Evolutionary conservation across 2,113 vertebrate species (phyloP), one percentile per base, ranked within the genome.

Genomic region (Connochaetes taurinus): DNA sequence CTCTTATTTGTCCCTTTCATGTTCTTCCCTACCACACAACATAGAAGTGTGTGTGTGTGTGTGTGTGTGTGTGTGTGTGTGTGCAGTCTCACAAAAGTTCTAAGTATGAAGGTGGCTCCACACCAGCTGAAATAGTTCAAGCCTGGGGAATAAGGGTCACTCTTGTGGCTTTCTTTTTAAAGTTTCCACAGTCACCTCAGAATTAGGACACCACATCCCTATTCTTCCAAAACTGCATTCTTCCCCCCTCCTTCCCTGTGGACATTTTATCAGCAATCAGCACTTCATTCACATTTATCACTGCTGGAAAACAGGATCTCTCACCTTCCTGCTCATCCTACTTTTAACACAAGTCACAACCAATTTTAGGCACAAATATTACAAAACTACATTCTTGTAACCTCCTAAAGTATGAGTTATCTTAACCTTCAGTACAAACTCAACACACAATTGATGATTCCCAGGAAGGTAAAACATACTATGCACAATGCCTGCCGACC

Each of bases 331-430:
- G 95, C 76, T 94, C 74, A 62, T 57, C 96, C 97, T 97, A 57
- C 94, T 97, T 97, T 98, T 90, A 94, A 91, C 74, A 95, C 94
- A 90, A 55, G 52, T 95, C 97, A 97, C 3, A 43, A 71, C 10
- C n/a, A 40, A 88, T 64, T 98, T 98, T 91, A 98, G 98, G 98
- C 98, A 98, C 98, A 98, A 98, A 98, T 71, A 71, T 88, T 36
- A 88, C 62, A 88, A 84, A 83, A 91, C 25, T 33, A 87, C 19
- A 91, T 47, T 74, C 53, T 88, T 55, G 15, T 53, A 82, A 62
- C 53, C 60, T 87, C 43, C 95, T 74, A 60, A 92, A 92, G 76
- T 64, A 64, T 29, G 76, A 88, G 47, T 88, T 64, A 57, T 55
- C 64, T 92, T 78, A 78, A 45, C 27, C 78, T 15, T 78, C 36